phyloP scores from a whole-genome alignment of 2,888 invertebrate species.

The Parnassius apollo region DNA sequence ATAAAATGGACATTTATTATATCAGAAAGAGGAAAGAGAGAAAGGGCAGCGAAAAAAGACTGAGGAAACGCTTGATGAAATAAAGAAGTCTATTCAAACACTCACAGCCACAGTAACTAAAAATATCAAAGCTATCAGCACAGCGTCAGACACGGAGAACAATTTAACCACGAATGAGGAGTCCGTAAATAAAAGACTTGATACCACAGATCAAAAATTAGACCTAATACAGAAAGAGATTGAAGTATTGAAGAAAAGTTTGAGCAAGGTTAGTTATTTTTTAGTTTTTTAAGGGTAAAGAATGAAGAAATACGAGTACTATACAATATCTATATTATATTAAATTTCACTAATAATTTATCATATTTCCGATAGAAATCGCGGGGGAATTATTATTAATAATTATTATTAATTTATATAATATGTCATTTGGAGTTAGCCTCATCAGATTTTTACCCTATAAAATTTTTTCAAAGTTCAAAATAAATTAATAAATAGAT shows the following conservation, averaged over 20 bases:
- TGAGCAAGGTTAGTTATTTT: slow-evolving; percentile 51
- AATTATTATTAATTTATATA: no score
- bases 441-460: no score
- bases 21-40: slow-evolving; percentile 84
- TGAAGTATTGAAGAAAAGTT: slow-evolving; percentile 53
- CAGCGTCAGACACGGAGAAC: slow-evolving; percentile 46
- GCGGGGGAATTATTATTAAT: no score
- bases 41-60: slow-evolving; percentile 83
- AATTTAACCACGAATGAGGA: slow-evolving; percentile 54
- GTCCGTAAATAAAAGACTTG: slow-evolving; percentile 50
- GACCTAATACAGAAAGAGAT: slow-evolving; percentile 63
- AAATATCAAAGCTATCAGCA: slow-evolving; percentile 35
- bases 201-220: slow-evolving; percentile 62
- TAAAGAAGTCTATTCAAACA: slow-evolving; percentile 58
- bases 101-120: slow-evolving; percentile 46
- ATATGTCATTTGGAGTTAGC: no score
- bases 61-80: slow-evolving; percentile 76
- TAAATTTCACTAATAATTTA: no score
- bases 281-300: no score
- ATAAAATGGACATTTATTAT: slow-evolving; percentile 4
- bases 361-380: no score
- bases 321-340: no score
- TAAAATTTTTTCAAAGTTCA: no score
- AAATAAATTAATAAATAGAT: no score
- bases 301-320: no score